phyloP scores from a whole-genome alignment of 2,113 vertebrate genomes.

The Murina feae region DNA sequence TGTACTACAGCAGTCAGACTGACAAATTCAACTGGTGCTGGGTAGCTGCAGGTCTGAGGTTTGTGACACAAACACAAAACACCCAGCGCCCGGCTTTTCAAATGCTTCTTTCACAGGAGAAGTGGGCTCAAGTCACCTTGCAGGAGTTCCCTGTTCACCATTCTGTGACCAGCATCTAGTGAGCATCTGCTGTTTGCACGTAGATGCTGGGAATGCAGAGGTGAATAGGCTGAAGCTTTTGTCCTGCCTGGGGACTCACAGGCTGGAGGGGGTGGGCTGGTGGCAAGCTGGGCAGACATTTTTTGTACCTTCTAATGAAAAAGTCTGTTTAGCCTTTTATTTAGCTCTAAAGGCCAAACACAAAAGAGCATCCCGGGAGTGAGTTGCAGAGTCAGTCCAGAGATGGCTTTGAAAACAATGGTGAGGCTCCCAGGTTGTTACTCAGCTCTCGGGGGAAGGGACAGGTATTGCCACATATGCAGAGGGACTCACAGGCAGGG shows the following conservation, averaged over 20 bases:
- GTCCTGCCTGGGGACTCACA: background rate
- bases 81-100: background rate
- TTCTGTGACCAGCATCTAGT: background rate
- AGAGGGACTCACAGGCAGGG: background rate
- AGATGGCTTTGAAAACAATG: background rate
- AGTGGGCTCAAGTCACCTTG: background rate
- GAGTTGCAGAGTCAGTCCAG: background rate
- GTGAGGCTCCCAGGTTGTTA: background rate
- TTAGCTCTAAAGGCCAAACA: background rate
- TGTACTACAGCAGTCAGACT: background rate
- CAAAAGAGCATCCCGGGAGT: background rate
- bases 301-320: background rate
- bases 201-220: background rate
- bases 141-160: background rate
- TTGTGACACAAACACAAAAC: background rate
- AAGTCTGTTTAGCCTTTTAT: background rate
- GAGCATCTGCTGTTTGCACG: background rate
- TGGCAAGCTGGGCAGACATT: background rate
- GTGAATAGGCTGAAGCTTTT: background rate
- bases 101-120: background rate
- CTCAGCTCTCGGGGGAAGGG: background rate
- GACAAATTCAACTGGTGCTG: background rate
- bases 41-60: background rate
- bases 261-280: background rate
- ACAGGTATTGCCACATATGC: fast-evolving